Base-by-base conservation (phyloP, 2,797 vertebrate genomes). In the Eleutherodactylus coqui region DNA sequence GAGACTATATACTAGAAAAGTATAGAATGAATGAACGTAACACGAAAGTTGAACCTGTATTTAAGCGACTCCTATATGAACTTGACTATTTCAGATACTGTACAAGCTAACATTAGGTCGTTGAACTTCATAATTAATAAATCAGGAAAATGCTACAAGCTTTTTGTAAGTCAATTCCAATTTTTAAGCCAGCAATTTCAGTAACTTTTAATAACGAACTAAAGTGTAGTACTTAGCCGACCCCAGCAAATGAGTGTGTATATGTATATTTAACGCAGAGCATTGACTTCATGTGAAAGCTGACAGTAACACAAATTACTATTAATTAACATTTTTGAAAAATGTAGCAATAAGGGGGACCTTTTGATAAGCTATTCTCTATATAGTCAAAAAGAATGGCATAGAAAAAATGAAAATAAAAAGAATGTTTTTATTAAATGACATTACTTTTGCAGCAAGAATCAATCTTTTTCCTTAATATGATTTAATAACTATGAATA, bases 401-500 rank as follows among this genome's bases (percentile, higher is more conserved):
- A n/a, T 49, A 32, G 4, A 75, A 19, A 67, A 64, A 45, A 29
- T 41, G 75, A 60, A 51, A 73, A 72, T 73, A 79, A 79, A 82
- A 67, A 14, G 6, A 60, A 62, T 67, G 55, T 62, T 86, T 75
- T 67, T 81, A 58, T 62, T 75, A 73, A 72, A 72, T 70, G 55
- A 24, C 53, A 81, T 85, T 81, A 81, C 77, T 75, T 73, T 81
- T 64, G 70, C 55, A 64, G 67, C 58, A 76, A 82, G 34, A 82
- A 81, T 82, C 67, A 67, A 72, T 79, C 78, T 86, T 76, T 58
- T 69, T 14, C 55, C 41, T 82, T 82, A 82, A 86, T 86, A 67
- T 80, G 47, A 81, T 86, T 86, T 82, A 86, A 86, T 86, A 75
- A 82, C 41, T 67, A 76, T 82, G 79, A 82, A 86, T 82, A 82